Percentiles rank a stretch among this genome's conserved stretches.
Conservation (phyloP, 2,888 invertebrate genomes). For the Pyrrhia umbra region DNA sequence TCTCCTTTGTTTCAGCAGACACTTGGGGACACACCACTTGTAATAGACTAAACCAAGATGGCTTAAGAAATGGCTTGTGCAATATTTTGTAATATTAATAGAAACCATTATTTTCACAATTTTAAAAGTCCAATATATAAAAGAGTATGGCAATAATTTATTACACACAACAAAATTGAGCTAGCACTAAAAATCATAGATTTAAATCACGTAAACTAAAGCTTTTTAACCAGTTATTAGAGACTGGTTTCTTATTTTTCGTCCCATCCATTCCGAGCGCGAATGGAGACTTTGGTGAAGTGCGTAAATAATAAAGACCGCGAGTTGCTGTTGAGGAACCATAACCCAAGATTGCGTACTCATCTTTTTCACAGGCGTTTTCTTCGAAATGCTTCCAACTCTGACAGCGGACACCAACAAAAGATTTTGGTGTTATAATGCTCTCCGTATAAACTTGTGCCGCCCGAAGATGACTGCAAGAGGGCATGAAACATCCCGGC, state of each 20-base stretch:
- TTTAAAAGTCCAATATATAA: conserved; percentile 16
- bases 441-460: conserved; percentile 85
- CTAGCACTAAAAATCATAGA: conserved; percentile 50
- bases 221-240: conserved; percentile 72
- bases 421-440: conserved; percentile 80
- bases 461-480: conserved; percentile 87
- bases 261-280: conserved; percentile 85
- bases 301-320: conserved; percentile 85
- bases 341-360: conserved; percentile 83
- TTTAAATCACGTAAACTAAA: conserved; percentile 67
- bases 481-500: conserved; percentile 91
- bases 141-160: conserved; percentile 67
- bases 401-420: conserved; percentile 80
- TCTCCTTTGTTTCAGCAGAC: conserved; percentile 46
- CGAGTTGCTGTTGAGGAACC: conserved; percentile 83
- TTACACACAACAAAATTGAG: conserved; percentile 52
- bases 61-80: conserved; percentile 6
- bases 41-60: conserved; percentile 32
- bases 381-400: conserved; percentile 83
- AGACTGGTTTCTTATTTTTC: conserved; percentile 64
- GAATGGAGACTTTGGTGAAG: conserved; percentile 78
- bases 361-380: conserved; percentile 77
- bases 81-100: conserved; percentile 20
- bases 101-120: conserved; percentile 8
- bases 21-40: conserved; percentile 31